Evolutionary conservation across 1,140 invertebrate genomes (phyloP).

Genomic region (Coenobita brevimanus): DNA sequence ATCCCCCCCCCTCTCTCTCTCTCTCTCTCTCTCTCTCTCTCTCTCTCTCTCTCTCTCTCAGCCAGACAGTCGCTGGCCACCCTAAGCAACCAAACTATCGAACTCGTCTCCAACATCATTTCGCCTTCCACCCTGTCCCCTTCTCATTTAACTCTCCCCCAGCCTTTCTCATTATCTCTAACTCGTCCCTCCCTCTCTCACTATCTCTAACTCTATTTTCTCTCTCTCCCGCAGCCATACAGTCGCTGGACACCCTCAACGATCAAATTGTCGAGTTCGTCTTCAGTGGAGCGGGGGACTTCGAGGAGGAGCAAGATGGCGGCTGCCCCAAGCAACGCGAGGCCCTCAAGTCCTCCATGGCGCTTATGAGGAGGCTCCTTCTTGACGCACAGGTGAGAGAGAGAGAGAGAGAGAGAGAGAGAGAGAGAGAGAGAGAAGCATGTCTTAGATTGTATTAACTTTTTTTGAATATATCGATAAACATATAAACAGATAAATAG

Average conservation of each 20-base stretch:
- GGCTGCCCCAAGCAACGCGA: slow-evolving; percentile 51
- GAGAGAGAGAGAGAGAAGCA: not conserved
- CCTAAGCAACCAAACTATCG: no score
- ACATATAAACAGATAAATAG: no score
- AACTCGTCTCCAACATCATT: not conserved
- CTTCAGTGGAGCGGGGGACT: slow-evolving; percentile 34
- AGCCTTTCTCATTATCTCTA: not conserved
- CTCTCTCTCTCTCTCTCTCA: not conserved
- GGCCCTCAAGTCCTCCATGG: slow-evolving; percentile 59
- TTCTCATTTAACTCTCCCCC: not conserved
- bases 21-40: slow-evolving; percentile 13
- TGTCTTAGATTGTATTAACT: no score
- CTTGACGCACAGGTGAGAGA: slow-evolving; percentile 49
- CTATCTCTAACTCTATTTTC: no score
- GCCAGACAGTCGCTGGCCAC: no score
- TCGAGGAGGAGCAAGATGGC: slow-evolving; percentile 39
- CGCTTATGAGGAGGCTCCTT: slow-evolving; percentile 55
- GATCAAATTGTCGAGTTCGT: slow-evolving; percentile 57
- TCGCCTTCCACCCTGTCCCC: not conserved
- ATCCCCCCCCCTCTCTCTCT: not conserved
- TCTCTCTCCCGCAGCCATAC: slow-evolving; percentile 48
- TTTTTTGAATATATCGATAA: no score
- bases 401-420: not conserved
- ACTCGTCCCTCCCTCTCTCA: not conserved
- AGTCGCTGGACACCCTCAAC: slow-evolving; percentile 57